Base-by-base conservation (phyloP, 1,140 invertebrate species). In the Metopolophium dirhodum region DNA sequence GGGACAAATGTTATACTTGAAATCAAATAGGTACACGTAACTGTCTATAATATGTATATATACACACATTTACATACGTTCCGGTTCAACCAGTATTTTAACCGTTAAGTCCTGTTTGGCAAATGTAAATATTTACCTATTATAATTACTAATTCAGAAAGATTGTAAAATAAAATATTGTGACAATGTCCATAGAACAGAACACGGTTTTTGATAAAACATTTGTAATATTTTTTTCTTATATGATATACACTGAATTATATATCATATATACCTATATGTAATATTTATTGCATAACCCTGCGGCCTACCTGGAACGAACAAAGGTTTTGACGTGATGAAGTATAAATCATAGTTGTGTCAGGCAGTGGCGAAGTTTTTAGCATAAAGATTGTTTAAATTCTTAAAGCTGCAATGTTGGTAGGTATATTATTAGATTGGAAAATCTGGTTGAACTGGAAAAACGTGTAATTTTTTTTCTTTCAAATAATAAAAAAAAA, bases 41-140 rank as follows among this genome's bases (percentile, higher is more conserved):
- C 30, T 87, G 30, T 49, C 37, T 26, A 18, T 41, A 26, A 41
- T 23, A 7, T 54, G 18, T 9, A 37, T 54, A 22, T n/a, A 35
- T n/a, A 49, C 7, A 49, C 22, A n/a, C 4, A 30, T 86, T 49
- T n/a, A 87, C 47, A 49, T 54, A 86, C n/a, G 6, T 45, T 61
- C 89, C 37, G 89, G 89, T 90, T 45, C 37, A 45, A 90, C 89
- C 89, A 68, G 89, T 90, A 68, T n/a, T n/a, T 68, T 90, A 68
- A 68, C 89, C 45, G 37, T 90, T 89, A 37, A 89, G 30, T 49
- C 45, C 11, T 51, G 18, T 87, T 87, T 89, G 49, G 20, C 8
- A 23, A 18, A 88, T 35, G 87, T 88, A 30, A 35, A 26, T 87
- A 87, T n/a, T 35, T 51, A 49, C 14, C 41, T 47, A 30, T 22